phyloP scores from a whole-genome alignment of 2,797 vertebrate genomes.

The Gymnothorax reevesii region DNA sequence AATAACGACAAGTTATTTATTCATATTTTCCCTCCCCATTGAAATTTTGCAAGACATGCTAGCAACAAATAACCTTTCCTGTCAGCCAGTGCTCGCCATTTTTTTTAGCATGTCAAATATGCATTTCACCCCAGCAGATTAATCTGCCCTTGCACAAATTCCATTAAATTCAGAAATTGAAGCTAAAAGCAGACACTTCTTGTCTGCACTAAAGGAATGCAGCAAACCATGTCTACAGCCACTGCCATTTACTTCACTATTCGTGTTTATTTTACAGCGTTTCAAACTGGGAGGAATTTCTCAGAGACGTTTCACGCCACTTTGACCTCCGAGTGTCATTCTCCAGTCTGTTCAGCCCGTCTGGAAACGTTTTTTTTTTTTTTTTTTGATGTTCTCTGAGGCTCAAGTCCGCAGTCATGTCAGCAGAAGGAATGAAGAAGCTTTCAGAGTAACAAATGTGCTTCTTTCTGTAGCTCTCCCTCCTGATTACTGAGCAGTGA shows the following conservation, averaged over 20 bases:
- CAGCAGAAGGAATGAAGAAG: background rate
- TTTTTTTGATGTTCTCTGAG: background rate
- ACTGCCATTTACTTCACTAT: constrained; percentile 27
- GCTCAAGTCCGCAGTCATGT: background rate
- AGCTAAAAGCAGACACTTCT: background rate
- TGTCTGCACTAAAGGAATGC: background rate
- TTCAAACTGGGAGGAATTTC: background rate
- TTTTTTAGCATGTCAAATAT: background rate
- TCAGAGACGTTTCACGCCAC: background rate
- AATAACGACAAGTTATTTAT: background rate
- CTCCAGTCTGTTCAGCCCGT: background rate
- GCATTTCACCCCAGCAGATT: constrained; percentile 13
- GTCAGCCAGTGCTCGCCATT: background rate
- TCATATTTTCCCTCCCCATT: constrained; percentile 7
- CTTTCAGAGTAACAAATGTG: background rate
- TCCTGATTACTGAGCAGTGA: background rate
- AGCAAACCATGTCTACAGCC: background rate
- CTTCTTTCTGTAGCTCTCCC: background rate
- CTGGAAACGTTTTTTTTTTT: background rate
- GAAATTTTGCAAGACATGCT: background rate
- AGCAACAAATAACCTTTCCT: constrained; percentile 1
- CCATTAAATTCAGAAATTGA: background rate
- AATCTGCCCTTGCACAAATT: background rate
- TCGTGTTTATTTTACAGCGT: constrained; percentile 7
- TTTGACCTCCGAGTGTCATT: background rate